A percentile compares a stretch with the other conserved stretches of the same genome.
These are phyloP conservation scores for Tetrao urogallus DNA, from an alignment of 2,113 vertebrate genomes.

Conservation along the genomic window DNA sequence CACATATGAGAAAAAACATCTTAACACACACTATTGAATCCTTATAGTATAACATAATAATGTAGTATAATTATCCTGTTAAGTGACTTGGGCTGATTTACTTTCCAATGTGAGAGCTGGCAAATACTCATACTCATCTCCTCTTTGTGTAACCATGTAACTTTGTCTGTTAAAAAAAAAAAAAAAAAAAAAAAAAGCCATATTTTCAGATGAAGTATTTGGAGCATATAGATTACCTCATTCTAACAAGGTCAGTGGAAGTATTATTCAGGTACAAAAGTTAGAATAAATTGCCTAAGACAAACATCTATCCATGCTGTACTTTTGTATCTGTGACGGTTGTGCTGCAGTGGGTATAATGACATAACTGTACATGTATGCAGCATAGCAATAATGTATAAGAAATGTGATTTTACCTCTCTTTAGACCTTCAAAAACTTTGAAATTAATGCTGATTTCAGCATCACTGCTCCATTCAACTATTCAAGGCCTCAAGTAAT, in stretches of 20 bases:
- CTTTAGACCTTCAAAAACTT: constrained; percentile 12
- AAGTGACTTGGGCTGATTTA: background rate
- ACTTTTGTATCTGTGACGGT: background rate
- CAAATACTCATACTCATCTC: background rate
- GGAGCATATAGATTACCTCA: background rate
- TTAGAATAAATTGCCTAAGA: background rate
- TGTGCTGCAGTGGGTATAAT: fast-evolving
- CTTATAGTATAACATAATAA: background rate
- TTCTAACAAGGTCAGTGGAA: background rate
- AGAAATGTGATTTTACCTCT: constrained; percentile 11
- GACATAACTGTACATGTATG: background rate
- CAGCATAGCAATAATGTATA: background rate
- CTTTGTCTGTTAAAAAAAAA: background rate
- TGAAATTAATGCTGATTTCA: constrained; percentile 34
- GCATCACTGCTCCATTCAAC: background rate
- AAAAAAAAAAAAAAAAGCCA: background rate
- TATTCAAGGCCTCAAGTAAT: background rate
- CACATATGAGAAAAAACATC: background rate
- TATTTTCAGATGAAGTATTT: background rate
- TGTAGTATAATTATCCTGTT: background rate
- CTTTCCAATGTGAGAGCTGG: background rate
- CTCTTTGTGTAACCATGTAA: background rate
- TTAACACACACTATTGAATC: background rate
- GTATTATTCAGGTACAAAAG: background rate
- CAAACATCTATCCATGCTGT: background rate